A percentile compares a stretch with the other conserved stretches of the same genome.
Evolutionary conservation across 2,888 invertebrate species (phyloP).

Genomic region (Andrena bicolor): DNA sequence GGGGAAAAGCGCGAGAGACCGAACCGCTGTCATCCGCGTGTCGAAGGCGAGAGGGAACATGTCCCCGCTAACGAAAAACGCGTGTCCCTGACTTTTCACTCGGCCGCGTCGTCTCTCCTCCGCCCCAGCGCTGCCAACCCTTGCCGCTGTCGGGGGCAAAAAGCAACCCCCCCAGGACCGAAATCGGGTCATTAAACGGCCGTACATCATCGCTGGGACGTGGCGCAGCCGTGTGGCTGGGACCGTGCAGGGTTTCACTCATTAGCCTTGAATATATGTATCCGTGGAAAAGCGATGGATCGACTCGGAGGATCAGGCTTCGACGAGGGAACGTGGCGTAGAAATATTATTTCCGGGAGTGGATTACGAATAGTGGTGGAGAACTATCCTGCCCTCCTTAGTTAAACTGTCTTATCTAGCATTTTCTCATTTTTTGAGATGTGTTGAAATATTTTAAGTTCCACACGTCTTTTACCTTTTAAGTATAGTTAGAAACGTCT

Average conservation of each 20-base stretch:
- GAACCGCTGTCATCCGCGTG: conserved; percentile 76
- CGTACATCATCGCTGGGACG: conserved; percentile 83
- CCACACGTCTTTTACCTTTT: too few relatives aligned
- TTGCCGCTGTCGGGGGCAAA: conserved; percentile 72
- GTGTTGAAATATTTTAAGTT: too few relatives aligned
- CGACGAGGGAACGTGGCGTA: conserved; percentile 27
- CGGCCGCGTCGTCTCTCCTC: conserved; percentile 26
- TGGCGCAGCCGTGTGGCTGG: conserved; percentile 51
- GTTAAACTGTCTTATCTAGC: too few relatives aligned
- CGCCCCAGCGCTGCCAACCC: conserved; percentile 62
- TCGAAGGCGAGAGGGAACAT: conserved; percentile 34
- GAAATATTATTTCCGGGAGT: not conserved
- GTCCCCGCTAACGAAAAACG: conserved; percentile 64
- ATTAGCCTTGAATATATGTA: conserved; percentile 63
- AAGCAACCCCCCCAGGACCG: conserved; percentile 73
- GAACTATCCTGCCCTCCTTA: too few relatives aligned
- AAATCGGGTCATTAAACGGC: conserved; percentile 84
- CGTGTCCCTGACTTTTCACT: conserved; percentile 70
- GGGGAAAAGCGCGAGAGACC: conserved; percentile 72
- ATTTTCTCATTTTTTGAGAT: too few relatives aligned
- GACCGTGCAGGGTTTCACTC: conserved; percentile 60
- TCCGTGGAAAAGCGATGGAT: conserved; percentile 26
- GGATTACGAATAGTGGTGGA: not conserved
- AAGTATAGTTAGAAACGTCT: too few relatives aligned
- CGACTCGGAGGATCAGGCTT: conserved; percentile 1